Evolutionary conservation across 2,888 invertebrate genomes (phyloP), one percentile per base, ranked within the genome.

Genomic region (Augochlorella aurata): DNA sequence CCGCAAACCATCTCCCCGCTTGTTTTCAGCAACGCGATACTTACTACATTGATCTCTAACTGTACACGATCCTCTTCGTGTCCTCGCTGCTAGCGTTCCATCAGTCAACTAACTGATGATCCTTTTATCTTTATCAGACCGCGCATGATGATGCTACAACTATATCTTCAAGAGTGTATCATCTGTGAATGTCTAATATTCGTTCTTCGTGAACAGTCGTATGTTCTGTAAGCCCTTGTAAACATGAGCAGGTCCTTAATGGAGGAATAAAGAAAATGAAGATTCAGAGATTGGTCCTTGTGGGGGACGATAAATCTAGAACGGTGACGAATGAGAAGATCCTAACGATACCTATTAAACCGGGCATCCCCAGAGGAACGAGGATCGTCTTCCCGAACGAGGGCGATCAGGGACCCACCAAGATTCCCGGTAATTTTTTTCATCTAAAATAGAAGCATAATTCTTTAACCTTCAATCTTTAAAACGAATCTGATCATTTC

Each of bases 221-320:
- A 29, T 61, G 29, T 29, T 18, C 61, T 61, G 63, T 63, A 63
- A 38, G 38, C 29, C 7, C 18, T 44, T 38, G 9, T 75, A 58
- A 29, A 70, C 38, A 12, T 61, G 12, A 52, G n/a, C 77, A 94
- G 94, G 91, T 96, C 10, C 97, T 95, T 92, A 95, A 95, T 88
- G 97, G 97, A 0, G 96, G 96, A 0, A 94, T 97, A n/a, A 97
- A 97, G 93, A 96, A 97, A 92, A 97, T 97, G 96, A 97, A 97
- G 93, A 97, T 97, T 58, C 96, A 96, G 90, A 95, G 96, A 61
- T 94, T 96, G 68, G 96, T 96, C 9, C 96, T 96, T 89, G 94
- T 95, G 0, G 96, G 96, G 78, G 95, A 95, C 66, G 95, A 96
- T 10, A 96, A 90, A 94, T 95, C 82, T 4, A 86, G 92, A 94